Evolutionary conservation across 2,888 invertebrate species (phyloP).

Genomic region (Hoplodrina blanda): DNA sequence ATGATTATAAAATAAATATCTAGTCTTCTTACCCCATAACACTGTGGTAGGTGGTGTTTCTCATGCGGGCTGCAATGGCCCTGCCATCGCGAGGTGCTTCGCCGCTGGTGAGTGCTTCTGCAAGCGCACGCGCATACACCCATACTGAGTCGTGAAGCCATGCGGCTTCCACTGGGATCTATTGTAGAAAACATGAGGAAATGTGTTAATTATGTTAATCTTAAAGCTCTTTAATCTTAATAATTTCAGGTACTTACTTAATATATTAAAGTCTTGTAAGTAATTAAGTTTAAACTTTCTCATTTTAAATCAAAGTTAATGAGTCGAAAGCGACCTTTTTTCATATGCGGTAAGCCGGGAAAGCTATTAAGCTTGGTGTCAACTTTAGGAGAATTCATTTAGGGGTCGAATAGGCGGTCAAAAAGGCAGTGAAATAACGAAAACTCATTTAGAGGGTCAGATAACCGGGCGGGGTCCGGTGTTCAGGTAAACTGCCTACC

Average conservation of each 20-base stretch:
- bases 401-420: constrained; percentile 58
- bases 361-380: constrained; percentile 60
- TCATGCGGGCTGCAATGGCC: constrained; percentile 94
- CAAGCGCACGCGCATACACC: constrained; percentile 96
- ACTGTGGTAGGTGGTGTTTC: constrained; percentile 94
- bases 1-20: no score
- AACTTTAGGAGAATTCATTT: constrained; percentile 63
- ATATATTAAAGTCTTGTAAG: constrained; percentile 13
- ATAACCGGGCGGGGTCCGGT: constrained; percentile 50
- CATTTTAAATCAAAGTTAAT: constrained; percentile 55
- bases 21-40: constrained; percentile 94
- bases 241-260: constrained; percentile 7
- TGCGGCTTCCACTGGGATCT: constrained; percentile 97
- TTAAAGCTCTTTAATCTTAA: neutral
- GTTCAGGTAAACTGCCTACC: constrained; percentile 54
- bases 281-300: constrained; percentile 27
- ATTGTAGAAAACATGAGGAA: neutral
- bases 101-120: constrained; percentile 92
- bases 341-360: constrained; percentile 36
- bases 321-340: constrained; percentile 44
- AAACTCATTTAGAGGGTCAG: constrained; percentile 66
- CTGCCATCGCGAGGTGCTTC: constrained; percentile 94
- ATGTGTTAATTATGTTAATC: neutral
- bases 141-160: constrained; percentile 98
- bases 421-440: constrained; percentile 61